Conservation (phyloP, 1,140 invertebrate species). For the Paracyclopina nana region DNA sequence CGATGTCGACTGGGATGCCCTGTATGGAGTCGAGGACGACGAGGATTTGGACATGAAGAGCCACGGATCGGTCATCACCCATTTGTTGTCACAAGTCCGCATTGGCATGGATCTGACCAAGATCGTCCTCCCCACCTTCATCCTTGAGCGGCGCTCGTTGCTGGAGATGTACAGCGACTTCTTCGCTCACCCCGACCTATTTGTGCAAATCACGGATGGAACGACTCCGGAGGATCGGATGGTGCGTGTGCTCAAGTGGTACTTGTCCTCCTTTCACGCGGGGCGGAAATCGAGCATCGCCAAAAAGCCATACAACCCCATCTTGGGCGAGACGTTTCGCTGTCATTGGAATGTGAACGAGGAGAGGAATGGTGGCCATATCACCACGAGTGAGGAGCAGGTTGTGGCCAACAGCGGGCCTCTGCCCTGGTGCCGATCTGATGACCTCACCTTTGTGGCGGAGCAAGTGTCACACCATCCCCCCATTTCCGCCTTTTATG, state of each 20-base stretch:
- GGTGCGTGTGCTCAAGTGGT: conserved; percentile 53
- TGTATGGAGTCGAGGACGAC: conserved; percentile 73
- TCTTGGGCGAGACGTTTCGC: conserved; percentile 79
- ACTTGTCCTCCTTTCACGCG: conserved; percentile 89
- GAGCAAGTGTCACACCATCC: conserved; percentile 99
- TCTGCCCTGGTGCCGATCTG: conserved; percentile 52
- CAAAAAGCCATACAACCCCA: conserved; percentile 94
- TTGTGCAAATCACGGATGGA: conserved; percentile 68
- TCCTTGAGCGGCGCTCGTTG: conserved; percentile 74
- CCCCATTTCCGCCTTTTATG: conserved; percentile 94
- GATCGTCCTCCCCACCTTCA: conserved; percentile 73
- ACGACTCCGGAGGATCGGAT: conserved; percentile 66
- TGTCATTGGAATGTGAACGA: conserved; percentile 20
- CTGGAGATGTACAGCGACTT: conserved; percentile 97
- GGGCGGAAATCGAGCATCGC: conserved; percentile 79
- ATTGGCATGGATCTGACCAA: conserved; percentile 97
- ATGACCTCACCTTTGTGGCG: conserved; percentile 73
- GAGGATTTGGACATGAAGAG: conserved; percentile 67
- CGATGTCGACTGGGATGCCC: conserved; percentile 29
- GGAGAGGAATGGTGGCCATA: not conserved
- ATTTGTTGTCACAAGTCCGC: conserved; percentile 78
- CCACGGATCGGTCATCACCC: conserved; percentile 82
- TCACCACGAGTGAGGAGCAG: not conserved
- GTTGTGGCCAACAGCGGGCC: conserved; percentile 26
- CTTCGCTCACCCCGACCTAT: conserved; percentile 89